Evolutionary conservation across 1,140 invertebrate genomes (phyloP).

Genomic region (Drosophila subobscura): DNA sequence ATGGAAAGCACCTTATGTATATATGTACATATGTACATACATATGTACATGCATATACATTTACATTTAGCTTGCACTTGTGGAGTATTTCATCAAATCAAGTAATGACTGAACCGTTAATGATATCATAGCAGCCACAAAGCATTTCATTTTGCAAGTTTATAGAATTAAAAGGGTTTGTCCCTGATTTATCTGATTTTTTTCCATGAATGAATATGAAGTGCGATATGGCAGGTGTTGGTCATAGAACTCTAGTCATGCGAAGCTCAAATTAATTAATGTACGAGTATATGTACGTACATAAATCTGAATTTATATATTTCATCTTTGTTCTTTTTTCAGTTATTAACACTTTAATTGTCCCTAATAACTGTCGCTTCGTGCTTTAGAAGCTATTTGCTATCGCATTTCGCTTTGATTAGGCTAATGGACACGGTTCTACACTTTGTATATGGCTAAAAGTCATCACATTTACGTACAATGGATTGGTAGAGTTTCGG

Average conservation of each 20-base stretch:
- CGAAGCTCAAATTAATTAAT: slow-evolving; percentile 42
- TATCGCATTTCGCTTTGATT: slow-evolving; percentile 5
- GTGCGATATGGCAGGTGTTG: slow-evolving; percentile 2
- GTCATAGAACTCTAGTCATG: slow-evolving; percentile 32
- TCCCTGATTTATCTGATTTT: slow-evolving; percentile 14
- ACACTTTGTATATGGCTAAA: neutral
- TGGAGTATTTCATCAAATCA: slow-evolving; percentile 17
- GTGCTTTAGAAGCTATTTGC: slow-evolving; percentile 39
- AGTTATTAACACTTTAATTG: slow-evolving; percentile 65
- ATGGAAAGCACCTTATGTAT: neutral
- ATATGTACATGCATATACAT: neutral
- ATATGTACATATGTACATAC: neutral
- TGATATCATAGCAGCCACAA: slow-evolving; percentile 9
- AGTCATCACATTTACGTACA: slow-evolving; percentile 50
- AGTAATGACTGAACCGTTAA: neutral
- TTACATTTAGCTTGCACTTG: neutral
- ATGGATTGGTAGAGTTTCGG: slow-evolving; percentile 3
- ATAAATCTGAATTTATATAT: slow-evolving; percentile 4
- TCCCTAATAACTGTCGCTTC: slow-evolving; percentile 44
- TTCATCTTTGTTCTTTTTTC: slow-evolving; percentile 12
- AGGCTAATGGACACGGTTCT: slow-evolving; percentile 2
- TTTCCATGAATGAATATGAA: slow-evolving; percentile 11
- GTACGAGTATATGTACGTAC: no score
- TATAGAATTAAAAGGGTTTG: slow-evolving; percentile 3
- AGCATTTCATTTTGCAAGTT: slow-evolving; percentile 19